Conservation (phyloP, 2,113 vertebrate genomes). For the Callocephalon fimbriatum region DNA sequence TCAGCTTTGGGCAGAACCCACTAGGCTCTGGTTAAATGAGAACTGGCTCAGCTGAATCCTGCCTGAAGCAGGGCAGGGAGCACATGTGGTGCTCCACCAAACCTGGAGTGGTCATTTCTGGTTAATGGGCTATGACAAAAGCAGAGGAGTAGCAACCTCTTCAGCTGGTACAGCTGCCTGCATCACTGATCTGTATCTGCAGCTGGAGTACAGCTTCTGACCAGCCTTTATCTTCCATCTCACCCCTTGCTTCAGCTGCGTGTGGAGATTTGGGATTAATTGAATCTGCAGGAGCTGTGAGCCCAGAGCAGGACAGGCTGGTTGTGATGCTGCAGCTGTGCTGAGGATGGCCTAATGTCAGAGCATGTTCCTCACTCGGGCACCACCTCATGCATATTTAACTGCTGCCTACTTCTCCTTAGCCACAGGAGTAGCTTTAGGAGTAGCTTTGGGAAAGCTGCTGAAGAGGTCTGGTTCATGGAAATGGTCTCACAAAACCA, state of each 20-base stretch:
- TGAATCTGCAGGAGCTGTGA: not conserved
- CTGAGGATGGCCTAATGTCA: not conserved
- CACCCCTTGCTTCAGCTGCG: not conserved
- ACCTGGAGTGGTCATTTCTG: not conserved
- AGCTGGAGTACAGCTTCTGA: not conserved
- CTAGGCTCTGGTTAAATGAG: not conserved
- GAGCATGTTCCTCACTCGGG: not conserved
- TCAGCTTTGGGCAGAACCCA: not conserved
- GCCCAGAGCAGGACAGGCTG: not conserved
- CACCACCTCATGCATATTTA: accelerated
- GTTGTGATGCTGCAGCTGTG: not conserved
- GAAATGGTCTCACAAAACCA: not conserved
- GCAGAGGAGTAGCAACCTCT: not conserved
- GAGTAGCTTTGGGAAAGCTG: not conserved
- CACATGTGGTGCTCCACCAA: not conserved
- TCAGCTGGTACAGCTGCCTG: not conserved
- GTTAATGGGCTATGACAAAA: not conserved
- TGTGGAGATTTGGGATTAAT: not conserved
- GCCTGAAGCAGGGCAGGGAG: not conserved
- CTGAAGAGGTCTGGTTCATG: not conserved
- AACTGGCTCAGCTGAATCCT: not conserved
- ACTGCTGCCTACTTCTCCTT: not conserved
- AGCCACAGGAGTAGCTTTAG: not conserved
- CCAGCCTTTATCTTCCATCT: not conserved
- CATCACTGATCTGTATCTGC: not conserved